Evolutionary conservation across 2,797 vertebrate genomes (phyloP).

Genomic region (Salarias fasciatus): DNA sequence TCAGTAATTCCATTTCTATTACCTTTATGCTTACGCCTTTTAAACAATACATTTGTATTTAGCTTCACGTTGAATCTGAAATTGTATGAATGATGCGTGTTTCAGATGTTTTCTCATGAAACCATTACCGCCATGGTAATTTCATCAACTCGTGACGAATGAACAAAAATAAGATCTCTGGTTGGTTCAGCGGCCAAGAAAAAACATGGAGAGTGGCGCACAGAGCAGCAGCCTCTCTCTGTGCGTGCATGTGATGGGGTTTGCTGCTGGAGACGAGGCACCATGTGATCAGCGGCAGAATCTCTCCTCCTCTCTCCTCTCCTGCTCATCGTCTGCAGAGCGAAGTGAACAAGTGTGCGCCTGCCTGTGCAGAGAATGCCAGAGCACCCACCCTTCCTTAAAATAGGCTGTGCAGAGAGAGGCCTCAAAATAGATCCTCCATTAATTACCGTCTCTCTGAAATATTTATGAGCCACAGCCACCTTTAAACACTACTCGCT

Average conservation of each 20-base stretch:
- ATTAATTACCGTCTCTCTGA: slow-evolving; percentile 79
- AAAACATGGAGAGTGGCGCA: slow-evolving; percentile 10
- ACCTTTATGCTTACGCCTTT: not conserved
- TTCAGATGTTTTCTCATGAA: not conserved
- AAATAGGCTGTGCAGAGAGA: slow-evolving; percentile 73
- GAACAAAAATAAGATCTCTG: slow-evolving; percentile 10
- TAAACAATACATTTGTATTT: not conserved
- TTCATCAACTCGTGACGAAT: not conserved
- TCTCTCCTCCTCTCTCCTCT: slow-evolving; percentile 29
- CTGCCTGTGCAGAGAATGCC: slow-evolving; percentile 52
- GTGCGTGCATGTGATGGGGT: slow-evolving; percentile 35
- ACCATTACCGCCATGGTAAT: no score
- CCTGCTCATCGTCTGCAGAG: slow-evolving; percentile 60
- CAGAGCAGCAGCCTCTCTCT: slow-evolving; percentile 8
- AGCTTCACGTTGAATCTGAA: not conserved
- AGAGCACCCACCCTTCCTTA: slow-evolving; percentile 64
- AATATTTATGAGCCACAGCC: slow-evolving; percentile 76
- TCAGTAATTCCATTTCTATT: not conserved
- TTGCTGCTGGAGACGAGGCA: slow-evolving; percentile 45
- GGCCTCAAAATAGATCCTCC: slow-evolving; percentile 79
- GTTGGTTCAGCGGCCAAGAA: slow-evolving; percentile 13
- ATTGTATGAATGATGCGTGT: not conserved
- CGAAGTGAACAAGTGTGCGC: slow-evolving; percentile 51
- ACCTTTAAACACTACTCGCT: slow-evolving; percentile 61
- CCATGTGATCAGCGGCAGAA: slow-evolving; percentile 60